Evolutionary conservation across 2,797 vertebrate species (phyloP), one percentile per base, ranked within the genome.

Genomic region (Microctenopoma stevenorrisi): DNA sequence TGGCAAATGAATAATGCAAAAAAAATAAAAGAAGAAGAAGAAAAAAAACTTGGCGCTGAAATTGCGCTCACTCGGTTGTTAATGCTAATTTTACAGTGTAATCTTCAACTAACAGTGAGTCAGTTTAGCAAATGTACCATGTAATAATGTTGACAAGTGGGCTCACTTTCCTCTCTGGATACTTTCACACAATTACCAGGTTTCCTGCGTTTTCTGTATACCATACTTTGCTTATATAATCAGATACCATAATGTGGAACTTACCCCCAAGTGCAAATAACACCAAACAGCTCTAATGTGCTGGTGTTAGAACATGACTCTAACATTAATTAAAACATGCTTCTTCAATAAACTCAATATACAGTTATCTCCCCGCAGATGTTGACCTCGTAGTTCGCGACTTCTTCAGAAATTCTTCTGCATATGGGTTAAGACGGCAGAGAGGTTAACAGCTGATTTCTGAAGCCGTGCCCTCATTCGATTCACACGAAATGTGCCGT

Each of bases 41-140:
- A 13, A 40, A 7, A 16, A 2, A 6, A 44, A 56, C 15, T 40
- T 40, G 28, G 46, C 2, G 4, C 10, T 28, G 18, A 67, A 57
- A 82, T 72, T 63, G 60, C 46, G 10, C 50, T 77, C 35, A 47
- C 71, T 76, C 46, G 50, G 67, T 72, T 55, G 46, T 77, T 79
- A 72, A 72, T 66, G 70, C 62, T 51, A 77, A 83, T 83, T 80
- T 84, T 82, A 75, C 78, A 76, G 66, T 42, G 40, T 74, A 70
- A 80, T 82, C 68, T 76, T 70, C 72, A 69, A 77, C 60, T 68
- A 70, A 68, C 60, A 53, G 50, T 50, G 58, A 62, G 40, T 66
- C 66, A 13, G 53, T 76, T 82, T 66, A 70, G 76, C 43, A 85
- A 83, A 86, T 82, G 70, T 62, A 79, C 68, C 71, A 68, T 85